A percentile compares a stretch with the other conserved stretches of the same genome.
phyloP scores from a whole-genome alignment of 2,888 invertebrate genomes.

The Lepidonotus clava region DNA sequence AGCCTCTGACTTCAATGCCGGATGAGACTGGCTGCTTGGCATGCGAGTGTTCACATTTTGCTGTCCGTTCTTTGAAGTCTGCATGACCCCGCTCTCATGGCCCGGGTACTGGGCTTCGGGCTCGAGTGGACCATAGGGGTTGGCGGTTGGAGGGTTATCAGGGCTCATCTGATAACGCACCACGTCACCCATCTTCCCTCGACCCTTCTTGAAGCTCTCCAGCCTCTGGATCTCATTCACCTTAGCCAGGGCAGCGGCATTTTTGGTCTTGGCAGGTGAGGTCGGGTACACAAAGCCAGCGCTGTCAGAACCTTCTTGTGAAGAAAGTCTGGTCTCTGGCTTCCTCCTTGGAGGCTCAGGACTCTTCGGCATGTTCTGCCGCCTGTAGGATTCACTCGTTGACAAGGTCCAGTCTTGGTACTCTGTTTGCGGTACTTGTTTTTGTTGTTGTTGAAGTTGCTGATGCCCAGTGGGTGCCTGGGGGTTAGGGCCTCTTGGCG shows the following conservation, averaged over 20 bases:
- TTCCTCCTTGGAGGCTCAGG: slow-evolving; percentile 22
- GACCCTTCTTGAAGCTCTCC: slow-evolving; percentile 69
- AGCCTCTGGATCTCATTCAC: slow-evolving; percentile 56
- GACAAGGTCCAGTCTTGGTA: slow-evolving; percentile 74
- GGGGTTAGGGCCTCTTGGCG: background rate
- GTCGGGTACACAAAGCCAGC: slow-evolving; percentile 34
- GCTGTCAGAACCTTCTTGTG: background rate
- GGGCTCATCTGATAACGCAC: slow-evolving; percentile 67
- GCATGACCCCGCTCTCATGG: slow-evolving; percentile 42
- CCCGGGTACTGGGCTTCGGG: slow-evolving; percentile 32
- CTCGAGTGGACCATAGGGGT: slow-evolving; percentile 48
- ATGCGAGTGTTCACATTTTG: background rate
- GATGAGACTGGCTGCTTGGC: slow-evolving; percentile 28
- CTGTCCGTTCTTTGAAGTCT: background rate
- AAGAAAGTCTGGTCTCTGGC: slow-evolving; percentile 9
- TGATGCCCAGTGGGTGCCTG: background rate
- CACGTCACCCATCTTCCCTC: slow-evolving; percentile 69
- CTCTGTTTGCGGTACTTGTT: slow-evolving; percentile 15
- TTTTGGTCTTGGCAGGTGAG: slow-evolving; percentile 14
- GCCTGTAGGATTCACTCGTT: slow-evolving; percentile 71
- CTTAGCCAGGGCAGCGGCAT: slow-evolving; percentile 33
- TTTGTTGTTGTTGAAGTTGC: slow-evolving; percentile 43
- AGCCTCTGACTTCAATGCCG: slow-evolving; percentile 28
- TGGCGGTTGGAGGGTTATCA: background rate
- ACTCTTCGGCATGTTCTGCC: slow-evolving; percentile 64